Evolutionary conservation across 1,140 invertebrate genomes (phyloP).

Genomic region (Trichonephila inaurata): DNA sequence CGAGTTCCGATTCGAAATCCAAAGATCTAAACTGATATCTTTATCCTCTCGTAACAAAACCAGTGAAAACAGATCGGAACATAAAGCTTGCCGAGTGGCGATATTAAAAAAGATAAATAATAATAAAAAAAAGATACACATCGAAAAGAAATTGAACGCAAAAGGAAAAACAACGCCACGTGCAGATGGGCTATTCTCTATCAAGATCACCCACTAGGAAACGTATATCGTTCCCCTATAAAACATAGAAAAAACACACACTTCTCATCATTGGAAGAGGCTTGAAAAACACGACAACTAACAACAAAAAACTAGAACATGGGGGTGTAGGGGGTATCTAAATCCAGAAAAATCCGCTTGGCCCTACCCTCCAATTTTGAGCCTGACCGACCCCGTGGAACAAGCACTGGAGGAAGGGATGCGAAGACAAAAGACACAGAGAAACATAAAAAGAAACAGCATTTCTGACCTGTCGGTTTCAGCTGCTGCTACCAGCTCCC

Average conservation of each 20-base stretch:
- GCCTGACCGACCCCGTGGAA: neutral
- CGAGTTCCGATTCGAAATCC: too few species aligned
- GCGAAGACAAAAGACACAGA: slow-evolving; percentile 28
- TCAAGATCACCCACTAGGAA: slow-evolving; percentile 52
- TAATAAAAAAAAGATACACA: neutral
- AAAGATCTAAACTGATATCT: neutral
- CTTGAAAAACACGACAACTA: slow-evolving; percentile 27
- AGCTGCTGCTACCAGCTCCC: slow-evolving; percentile 6
- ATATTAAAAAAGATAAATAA: slow-evolving; percentile 19
- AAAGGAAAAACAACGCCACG: neutral
- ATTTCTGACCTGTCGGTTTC: slow-evolving; percentile 51
- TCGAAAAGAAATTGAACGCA: neutral
- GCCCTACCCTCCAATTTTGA: slow-evolving; percentile 22
- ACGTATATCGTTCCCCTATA: slow-evolving; percentile 33
- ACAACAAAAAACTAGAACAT: slow-evolving; percentile 4
- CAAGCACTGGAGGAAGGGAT: neutral
- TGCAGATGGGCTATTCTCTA: slow-evolving; percentile 21
- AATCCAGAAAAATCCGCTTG: slow-evolving; percentile 42
- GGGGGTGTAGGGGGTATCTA: neutral
- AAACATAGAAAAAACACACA: slow-evolving; percentile 44
- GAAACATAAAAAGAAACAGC: slow-evolving; percentile 36
- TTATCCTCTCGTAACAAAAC: neutral
- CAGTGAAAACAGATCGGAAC: neutral
- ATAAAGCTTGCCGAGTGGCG: neutral
- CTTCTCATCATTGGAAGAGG: slow-evolving; percentile 38